Conservation (phyloP, 2,113 vertebrate genomes). For the Acrocephalus kingi region DNA sequence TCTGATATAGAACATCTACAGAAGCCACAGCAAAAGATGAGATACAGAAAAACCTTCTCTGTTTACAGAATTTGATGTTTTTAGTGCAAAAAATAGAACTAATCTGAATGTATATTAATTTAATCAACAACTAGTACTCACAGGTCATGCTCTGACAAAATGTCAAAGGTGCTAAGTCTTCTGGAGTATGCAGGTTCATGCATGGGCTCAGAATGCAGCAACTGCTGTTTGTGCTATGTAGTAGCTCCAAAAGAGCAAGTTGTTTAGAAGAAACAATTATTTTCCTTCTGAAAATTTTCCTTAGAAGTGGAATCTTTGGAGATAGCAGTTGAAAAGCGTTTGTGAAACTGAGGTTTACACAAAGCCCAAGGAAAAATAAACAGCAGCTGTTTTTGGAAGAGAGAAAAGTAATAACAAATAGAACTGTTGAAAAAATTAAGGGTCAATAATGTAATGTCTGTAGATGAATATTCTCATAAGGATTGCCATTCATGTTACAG, state of each 20-base stretch:
- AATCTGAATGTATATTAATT: background rate
- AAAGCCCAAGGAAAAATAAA: background rate
- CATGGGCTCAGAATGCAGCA: background rate
- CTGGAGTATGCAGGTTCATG: background rate
- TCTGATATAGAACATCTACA: background rate
- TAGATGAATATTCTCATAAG: background rate
- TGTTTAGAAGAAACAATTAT: background rate
- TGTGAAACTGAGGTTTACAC: background rate
- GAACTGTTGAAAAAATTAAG: background rate
- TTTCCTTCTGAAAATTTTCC: constrained; percentile 13
- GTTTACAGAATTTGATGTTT: background rate
- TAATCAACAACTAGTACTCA: background rate
- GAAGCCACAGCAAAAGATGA: background rate
- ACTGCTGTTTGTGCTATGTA: background rate
- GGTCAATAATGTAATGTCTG: background rate
- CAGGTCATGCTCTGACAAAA: background rate
- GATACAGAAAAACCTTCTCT: background rate
- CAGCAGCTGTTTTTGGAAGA: background rate
- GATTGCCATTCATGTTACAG: background rate
- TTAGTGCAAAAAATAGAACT: background rate
- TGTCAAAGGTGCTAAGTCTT: background rate
- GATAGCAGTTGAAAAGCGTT: background rate
- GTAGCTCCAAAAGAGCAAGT: background rate
- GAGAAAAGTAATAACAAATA: background rate
- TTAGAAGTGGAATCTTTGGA: background rate